Percentiles rank a stretch among this genome's conserved stretches.
These are phyloP conservation scores for Standfussiana lucernea DNA, from an alignment of 2,888 invertebrate genomes.

Conservation along the genomic window DNA sequence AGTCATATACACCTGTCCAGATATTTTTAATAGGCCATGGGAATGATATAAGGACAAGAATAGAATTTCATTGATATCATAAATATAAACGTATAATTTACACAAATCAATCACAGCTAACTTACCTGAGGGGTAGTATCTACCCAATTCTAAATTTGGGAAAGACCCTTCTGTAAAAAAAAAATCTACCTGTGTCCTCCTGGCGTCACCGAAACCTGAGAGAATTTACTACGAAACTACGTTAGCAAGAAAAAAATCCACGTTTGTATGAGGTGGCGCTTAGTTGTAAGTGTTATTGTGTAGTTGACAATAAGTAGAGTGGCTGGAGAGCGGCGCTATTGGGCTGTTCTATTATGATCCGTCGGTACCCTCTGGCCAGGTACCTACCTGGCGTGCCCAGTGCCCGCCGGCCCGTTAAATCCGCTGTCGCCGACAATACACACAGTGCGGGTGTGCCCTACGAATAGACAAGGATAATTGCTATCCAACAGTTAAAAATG, in stretches of 20 bases:
- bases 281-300: constrained; percentile 78
- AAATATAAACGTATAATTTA: constrained; percentile 57
- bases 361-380: constrained; percentile 40
- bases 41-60: constrained; percentile 17
- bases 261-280: constrained; percentile 85
- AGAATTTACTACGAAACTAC: constrained; percentile 85
- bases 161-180: constrained; percentile 79
- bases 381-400: constrained; percentile 71
- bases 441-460: constrained; percentile 75
- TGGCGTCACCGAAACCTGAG: constrained; percentile 76
- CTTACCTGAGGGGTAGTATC: constrained; percentile 66
- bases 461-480: constrained; percentile 71
- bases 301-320: constrained; percentile 75
- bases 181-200: constrained; percentile 81
- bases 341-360: constrained; percentile 65
- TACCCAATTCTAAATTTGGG: constrained; percentile 73
- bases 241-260: constrained; percentile 77
- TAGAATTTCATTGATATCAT: constrained; percentile 43
- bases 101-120: constrained; percentile 63
- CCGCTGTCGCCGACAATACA: constrained; percentile 73
- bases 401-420: constrained; percentile 70
- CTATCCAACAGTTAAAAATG: constrained; percentile 62
- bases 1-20: not conserved
- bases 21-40: constrained; percentile 4
- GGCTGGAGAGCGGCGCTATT: constrained; percentile 74